phyloP scores from a whole-genome alignment of 2,888 invertebrate genomes.

The Cephus pulcher region DNA sequence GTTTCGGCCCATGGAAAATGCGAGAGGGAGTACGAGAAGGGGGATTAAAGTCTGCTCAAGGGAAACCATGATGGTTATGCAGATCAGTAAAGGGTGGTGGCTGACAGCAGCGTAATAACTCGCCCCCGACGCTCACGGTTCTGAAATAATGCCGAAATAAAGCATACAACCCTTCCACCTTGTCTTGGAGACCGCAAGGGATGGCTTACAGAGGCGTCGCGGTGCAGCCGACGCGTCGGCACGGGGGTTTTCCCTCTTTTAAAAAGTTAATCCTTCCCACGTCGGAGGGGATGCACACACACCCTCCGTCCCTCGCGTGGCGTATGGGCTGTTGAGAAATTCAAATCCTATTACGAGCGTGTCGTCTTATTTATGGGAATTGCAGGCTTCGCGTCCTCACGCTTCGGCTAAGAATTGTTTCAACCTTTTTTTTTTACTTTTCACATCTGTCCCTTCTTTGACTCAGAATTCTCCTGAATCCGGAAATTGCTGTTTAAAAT shows the following conservation, averaged over 20 bases:
- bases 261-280: constrained; percentile 1
- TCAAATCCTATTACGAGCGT: constrained; percentile 2
- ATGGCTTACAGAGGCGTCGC: not conserved
- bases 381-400: not conserved
- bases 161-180: constrained; percentile 45
- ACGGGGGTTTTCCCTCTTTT: not conserved
- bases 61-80: constrained; percentile 55
- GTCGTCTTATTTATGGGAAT: constrained; percentile 5
- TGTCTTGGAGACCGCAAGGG: constrained; percentile 13
- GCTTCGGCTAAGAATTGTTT: not conserved
- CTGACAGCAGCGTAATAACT: constrained; percentile 54
- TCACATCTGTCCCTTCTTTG: not conserved
- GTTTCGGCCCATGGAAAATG: constrained; percentile 29
- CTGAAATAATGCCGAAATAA: constrained; percentile 49
- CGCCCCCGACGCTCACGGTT: constrained; percentile 27
- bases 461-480: not conserved
- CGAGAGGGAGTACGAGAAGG: constrained; percentile 35
- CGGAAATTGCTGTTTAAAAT: not conserved
- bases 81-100: constrained; percentile 52
- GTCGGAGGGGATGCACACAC: not conserved
- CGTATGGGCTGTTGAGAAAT: not conserved
- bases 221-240: not conserved
- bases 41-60: constrained; percentile 21
- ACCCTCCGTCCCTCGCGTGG: constrained; percentile 24
- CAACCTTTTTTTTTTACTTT: not conserved